Base-by-base conservation (phyloP, 2,888 invertebrate genomes). In the Xestobium rufovillosum region DNA sequence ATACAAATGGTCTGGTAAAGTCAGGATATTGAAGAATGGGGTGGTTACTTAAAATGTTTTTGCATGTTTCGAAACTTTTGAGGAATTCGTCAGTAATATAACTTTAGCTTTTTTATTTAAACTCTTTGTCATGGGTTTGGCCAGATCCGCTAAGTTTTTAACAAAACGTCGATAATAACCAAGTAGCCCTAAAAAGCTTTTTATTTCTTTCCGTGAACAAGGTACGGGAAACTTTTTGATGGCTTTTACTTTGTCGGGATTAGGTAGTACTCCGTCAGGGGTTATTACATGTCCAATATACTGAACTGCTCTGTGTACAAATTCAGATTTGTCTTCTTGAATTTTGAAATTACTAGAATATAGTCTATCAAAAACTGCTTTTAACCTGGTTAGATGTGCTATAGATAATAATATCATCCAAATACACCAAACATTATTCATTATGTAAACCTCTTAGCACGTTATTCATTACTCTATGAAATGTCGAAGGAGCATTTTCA, bases 201-300 rank as follows among this genome's bases (percentile, higher is more conserved):
- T 19, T 8, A 19, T 19, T 19, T 19, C 23, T 19, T 19, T 19
- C 23, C 6, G 23, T 19, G 23, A 8, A 6, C n/a, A 8, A 19
- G 23, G 23, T 6, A 19, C n/a, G 6, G 23, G 23, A 19, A 19
- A 19, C 23, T 19, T n/a, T n/a, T n/a, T n/a, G n/a, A n/a, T n/a
- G n/a, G 23, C 23, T 6, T n/a, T 19, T 19, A 19, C n/a, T 19
- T 19, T 19, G n/a, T 19, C 23, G 23, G 23, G 23, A 19, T 19
- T 19, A 19, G 23, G 23, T n/a, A 19, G 6, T 6, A 19, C 23
- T 19, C 23, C 23, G 23, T 6, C 6, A 8, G 23, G 23, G 6
- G 23, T 19, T 8, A 19, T 19, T 6, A n/a, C n/a, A 19, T 19
- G 23, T 19, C 23, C 23, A 6, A 19, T 6, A 19, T 19, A 19